A percentile compares a stretch with the other conserved stretches of the same genome.
Evolutionary conservation across 2,113 vertebrate species (phyloP).

Genomic region (Dendrocopos noguchii): DNA sequence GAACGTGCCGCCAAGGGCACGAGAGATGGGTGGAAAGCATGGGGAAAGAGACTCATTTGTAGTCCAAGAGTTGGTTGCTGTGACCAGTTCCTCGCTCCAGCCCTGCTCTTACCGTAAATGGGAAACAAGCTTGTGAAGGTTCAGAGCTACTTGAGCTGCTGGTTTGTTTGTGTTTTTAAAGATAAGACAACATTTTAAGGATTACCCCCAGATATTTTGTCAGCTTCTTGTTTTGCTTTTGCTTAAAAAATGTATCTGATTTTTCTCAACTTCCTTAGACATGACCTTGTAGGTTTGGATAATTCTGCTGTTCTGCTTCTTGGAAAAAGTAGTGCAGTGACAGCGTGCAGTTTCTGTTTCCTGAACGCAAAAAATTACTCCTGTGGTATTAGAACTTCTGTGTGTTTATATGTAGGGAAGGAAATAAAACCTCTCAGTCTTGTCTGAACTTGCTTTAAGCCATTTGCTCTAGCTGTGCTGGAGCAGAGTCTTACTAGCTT

Average conservation of each 20-base stretch:
- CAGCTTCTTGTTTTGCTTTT: slow-evolving; percentile 5
- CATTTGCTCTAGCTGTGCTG: neutral
- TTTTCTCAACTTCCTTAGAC: neutral
- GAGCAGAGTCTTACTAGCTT: neutral
- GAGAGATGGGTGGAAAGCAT: neutral
- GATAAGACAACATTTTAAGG: neutral
- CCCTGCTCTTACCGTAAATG: neutral
- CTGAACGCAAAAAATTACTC: neutral
- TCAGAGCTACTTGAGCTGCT: neutral
- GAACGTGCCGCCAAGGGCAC: neutral
- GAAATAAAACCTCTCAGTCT: neutral
- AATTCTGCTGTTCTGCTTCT: neutral
- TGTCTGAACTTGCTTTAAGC: neutral
- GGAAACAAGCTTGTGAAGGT: neutral
- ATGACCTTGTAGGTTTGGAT: neutral
- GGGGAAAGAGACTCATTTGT: neutral
- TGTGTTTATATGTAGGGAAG: neutral
- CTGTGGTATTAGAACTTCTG: neutral
- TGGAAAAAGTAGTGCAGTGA: neutral
- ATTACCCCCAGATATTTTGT: neutral
- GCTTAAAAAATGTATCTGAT: neutral
- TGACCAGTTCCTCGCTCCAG: neutral
- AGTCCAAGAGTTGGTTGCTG: neutral
- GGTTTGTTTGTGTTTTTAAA: neutral
- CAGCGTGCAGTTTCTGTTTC: neutral